Evolutionary conservation across 92 coral and sea anemone genomes (phyloP).

Genomic region (Galaxea fascicularis): DNA sequence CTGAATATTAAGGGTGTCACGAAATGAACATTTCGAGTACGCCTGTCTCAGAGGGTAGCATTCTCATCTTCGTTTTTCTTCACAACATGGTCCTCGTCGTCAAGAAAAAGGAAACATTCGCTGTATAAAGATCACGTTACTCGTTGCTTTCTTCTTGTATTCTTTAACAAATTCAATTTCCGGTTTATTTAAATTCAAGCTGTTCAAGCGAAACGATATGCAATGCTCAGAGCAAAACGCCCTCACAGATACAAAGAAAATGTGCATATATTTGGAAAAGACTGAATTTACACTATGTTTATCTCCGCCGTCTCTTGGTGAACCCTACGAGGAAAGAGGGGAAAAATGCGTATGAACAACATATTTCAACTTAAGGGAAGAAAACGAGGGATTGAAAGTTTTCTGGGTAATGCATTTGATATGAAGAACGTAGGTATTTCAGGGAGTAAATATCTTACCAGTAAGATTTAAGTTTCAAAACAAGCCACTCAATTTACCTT

Average conservation of each 20-base stretch:
- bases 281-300: not conserved
- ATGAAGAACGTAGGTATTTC: no score
- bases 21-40: no score
- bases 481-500: constrained; percentile 18
- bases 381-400: no score
- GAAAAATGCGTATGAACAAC: not conserved
- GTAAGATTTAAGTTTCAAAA: no score
- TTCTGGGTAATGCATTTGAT: not conserved
- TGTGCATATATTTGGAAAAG: not conserved
- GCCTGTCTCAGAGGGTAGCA: no score
- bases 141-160: not conserved
- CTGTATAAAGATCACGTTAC: no score
- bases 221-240: not conserved
- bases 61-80: no score
- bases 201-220: not conserved
- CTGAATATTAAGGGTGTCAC: no score
- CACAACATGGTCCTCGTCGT: no score
- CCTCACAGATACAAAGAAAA: not conserved
- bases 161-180: not conserved
- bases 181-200: not conserved
- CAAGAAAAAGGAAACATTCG: no score
- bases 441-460: no score
- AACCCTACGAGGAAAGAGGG: constrained; percentile 12
- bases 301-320: constrained; percentile 36
- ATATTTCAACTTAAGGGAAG: not conserved